Conservation (phyloP, 2,797 vertebrate genomes). For the Garrulus glandarius region DNA sequence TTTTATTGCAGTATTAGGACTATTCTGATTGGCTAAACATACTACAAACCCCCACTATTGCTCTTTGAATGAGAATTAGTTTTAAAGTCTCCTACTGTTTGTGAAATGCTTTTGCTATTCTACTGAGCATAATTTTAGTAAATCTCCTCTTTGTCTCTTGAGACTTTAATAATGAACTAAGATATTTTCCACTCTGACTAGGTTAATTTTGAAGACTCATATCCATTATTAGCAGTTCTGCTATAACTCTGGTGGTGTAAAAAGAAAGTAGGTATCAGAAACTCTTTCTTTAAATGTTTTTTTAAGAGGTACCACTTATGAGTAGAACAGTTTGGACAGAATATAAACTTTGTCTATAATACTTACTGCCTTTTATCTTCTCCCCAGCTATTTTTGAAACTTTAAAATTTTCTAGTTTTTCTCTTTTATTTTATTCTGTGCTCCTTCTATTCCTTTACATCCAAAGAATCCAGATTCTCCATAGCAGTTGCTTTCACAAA, state of each 20-base stretch:
- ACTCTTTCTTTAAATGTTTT: neutral
- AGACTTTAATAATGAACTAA: neutral
- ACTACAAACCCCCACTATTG: neutral
- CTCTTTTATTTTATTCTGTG: neutral
- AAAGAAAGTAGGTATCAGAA: neutral
- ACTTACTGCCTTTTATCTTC: neutral
- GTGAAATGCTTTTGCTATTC: neutral
- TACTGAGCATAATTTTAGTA: neutral
- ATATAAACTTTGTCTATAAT: neutral
- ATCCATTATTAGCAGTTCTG: neutral
- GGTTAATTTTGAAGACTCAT: neutral
- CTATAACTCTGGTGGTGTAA: neutral
- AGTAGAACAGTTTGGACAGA: neutral
- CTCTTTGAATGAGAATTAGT: neutral
- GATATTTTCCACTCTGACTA: neutral
- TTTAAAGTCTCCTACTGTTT: neutral
- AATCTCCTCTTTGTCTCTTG: neutral
- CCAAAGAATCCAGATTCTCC: neutral
- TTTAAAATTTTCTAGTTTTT: neutral
- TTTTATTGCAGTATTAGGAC: neutral
- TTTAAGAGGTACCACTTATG: neutral
- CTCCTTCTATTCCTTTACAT: neutral
- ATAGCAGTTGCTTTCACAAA: neutral
- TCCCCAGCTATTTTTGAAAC: neutral
- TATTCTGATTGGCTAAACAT: neutral